Base-by-base conservation (phyloP, 2,888 invertebrate genomes). In the Gymnoscelis rufifasciata region DNA sequence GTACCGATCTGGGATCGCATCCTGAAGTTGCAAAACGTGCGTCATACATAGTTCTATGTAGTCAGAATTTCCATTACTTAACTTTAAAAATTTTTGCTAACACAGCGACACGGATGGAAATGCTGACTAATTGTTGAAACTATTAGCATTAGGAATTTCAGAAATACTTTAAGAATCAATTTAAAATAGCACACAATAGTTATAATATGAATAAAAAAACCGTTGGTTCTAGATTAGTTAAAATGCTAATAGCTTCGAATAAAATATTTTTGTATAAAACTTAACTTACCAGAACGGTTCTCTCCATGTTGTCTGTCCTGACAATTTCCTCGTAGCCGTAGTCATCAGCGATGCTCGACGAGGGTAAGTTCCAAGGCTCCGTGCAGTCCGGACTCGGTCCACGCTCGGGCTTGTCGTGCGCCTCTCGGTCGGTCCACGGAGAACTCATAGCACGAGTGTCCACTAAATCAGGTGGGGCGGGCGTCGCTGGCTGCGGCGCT, bases 1-100 rank as follows among this genome's bases (percentile, higher is more conserved):
- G 87, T 88, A 89, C 70, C 87, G 83, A 83, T 87, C 88, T 74
- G 81, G 83, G 71, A 89, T 82, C 71, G 83, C 73, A 58, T 83
- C 88, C 88, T 88, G 88, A 71, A 82, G 86, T 79, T 74, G 77
- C 74, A 86, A 83, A 87, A 84, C 68, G 68, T 73, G 70, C 64
- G 71, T 78, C 72, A 80, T 60, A 73, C 61, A 70, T 66, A 56
- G 59, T 36, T 29, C 45, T 38, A 12, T 38, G 30, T 29, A 31
- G 15, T 36, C 37, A 38, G 48, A 30, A 42, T 50, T 43, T 47
- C 44, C 35, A 47, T 26, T 4, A 30, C 12, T 3, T 35, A 19
- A 0, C 2, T 6, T 2, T 6, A 26, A 2, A 6, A 26, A 3
- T 6, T 26, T 26, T 7, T 6, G 8, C 7, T 26, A 7, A 26